Conservation (phyloP, 2,888 invertebrate genomes). For the Parelbella ahira region DNA sequence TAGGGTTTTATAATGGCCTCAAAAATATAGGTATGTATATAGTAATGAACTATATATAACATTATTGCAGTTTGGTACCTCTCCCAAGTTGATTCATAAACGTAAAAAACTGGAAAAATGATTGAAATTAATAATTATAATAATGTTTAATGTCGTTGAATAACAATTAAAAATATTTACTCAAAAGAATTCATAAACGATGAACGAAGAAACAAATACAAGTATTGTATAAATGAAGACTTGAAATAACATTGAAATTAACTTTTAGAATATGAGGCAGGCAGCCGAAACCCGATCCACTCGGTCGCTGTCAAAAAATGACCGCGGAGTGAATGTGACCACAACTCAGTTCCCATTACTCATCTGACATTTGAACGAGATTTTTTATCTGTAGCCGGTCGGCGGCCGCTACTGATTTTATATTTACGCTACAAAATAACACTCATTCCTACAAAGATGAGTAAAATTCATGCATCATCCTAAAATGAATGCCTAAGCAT, state of each 20-base stretch:
- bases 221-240: too few relatives aligned
- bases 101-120: too few relatives aligned
- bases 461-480: conserved; percentile 10
- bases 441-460: conserved; percentile 6
- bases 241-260: conserved; percentile 14
- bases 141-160: too few relatives aligned
- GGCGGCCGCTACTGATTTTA: conserved; percentile 22
- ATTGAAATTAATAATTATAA: too few relatives aligned
- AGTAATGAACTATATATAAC: too few relatives aligned
- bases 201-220: too few relatives aligned
- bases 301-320: conserved; percentile 26
- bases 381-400: conserved; percentile 25
- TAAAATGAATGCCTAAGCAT: conserved; percentile 15
- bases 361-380: conserved; percentile 27
- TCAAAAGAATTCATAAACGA: too few relatives aligned
- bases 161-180: too few relatives aligned
- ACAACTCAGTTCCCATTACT: conserved; percentile 27
- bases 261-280: conserved; percentile 16
- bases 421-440: conserved; percentile 13
- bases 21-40: too few relatives aligned
- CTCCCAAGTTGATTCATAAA: too few relatives aligned
- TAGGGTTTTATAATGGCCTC: too few relatives aligned
- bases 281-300: conserved; percentile 25
- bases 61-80: too few relatives aligned
- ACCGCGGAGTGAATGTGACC: conserved; percentile 25